Evolutionary conservation across 1,140 invertebrate genomes (phyloP).

Genomic region (Ptiloglossa arizonensis): DNA sequence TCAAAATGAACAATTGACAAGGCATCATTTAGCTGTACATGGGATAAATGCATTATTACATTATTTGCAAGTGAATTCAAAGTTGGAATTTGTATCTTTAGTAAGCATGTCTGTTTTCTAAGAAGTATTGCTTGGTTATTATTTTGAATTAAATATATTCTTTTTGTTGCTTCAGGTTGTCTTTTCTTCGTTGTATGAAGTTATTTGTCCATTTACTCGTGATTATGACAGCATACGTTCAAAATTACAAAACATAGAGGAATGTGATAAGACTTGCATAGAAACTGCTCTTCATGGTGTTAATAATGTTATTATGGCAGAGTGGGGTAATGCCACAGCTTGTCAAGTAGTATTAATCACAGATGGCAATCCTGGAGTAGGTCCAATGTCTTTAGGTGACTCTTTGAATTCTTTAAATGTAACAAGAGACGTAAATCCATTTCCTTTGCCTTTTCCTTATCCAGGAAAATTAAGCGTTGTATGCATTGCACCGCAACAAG

Average conservation of each 20-base stretch:
- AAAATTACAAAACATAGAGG: constrained; percentile 88
- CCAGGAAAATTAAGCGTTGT: constrained; percentile 91
- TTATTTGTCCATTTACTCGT: constrained; percentile 90
- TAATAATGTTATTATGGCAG: constrained; percentile 88
- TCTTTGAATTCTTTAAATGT: constrained; percentile 79
- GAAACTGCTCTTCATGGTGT: constrained; percentile 89
- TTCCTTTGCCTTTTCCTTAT: constrained; percentile 90
- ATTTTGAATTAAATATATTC: constrained; percentile 18
- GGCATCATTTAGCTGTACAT: constrained; percentile 89
- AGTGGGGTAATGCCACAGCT: constrained; percentile 92
- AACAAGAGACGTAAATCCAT: constrained; percentile 79
- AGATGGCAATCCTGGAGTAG: constrained; percentile 89
- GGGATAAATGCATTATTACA: constrained; percentile 94
- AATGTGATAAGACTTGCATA: constrained; percentile 92
- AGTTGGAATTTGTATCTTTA: constrained; percentile 95
- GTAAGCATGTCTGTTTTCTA: constrained; percentile 81
- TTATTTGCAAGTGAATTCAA: constrained; percentile 90
- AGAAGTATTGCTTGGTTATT: constrained; percentile 13
- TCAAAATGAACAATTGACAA: constrained; percentile 80
- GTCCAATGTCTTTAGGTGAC: constrained; percentile 84
- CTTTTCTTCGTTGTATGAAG: constrained; percentile 91
- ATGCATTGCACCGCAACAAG: constrained; percentile 85
- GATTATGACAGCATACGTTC: constrained; percentile 90
- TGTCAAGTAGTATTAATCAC: constrained; percentile 92
- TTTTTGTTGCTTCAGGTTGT: constrained; percentile 82